These are phyloP conservation scores for Teinopalpus imperialis DNA, from an alignment of 2,888 invertebrate species.

Conservation along the genomic window DNA sequence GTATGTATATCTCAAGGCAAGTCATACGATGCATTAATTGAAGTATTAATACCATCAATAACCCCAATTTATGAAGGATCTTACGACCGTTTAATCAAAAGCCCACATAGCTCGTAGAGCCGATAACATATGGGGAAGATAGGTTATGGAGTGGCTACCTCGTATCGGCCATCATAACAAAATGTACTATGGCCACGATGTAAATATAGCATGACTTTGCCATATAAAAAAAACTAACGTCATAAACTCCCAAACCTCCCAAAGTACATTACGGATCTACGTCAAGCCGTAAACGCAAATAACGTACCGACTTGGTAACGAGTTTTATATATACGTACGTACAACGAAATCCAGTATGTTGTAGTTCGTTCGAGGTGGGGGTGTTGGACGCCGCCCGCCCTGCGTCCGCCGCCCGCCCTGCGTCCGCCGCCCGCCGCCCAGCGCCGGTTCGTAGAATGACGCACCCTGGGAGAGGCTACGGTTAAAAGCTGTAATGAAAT, in stretches of 20 bases:
- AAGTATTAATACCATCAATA: too few relatives aligned
- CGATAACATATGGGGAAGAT: too few relatives aligned
- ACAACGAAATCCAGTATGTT: background rate
- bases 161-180: too few relatives aligned
- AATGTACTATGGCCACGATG: too few relatives aligned
- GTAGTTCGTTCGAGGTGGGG: slow-evolving; percentile 9
- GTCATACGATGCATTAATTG: too few relatives aligned
- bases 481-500: slow-evolving; percentile 18
- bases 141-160: too few relatives aligned
- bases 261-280: slow-evolving; percentile 5
- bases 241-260: slow-evolving; percentile 7
- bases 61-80: too few relatives aligned
- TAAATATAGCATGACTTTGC: too few relatives aligned
- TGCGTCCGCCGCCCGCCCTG: slow-evolving; percentile 4
- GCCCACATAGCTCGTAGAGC: too few relatives aligned
- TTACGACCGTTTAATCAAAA: too few relatives aligned
- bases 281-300: slow-evolving; percentile 20
- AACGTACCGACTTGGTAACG: slow-evolving; percentile 11
- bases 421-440: slow-evolving; percentile 4
- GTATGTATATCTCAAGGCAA: too few relatives aligned
- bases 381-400: background rate
- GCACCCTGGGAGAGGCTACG: slow-evolving; percentile 19
- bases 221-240: background rate
- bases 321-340: background rate
- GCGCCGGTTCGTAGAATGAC: slow-evolving; percentile 15